These are phyloP conservation scores for Phalanger gymnotis DNA, from an alignment of 2,797 vertebrate genomes.

Conservation along the genomic window DNA sequence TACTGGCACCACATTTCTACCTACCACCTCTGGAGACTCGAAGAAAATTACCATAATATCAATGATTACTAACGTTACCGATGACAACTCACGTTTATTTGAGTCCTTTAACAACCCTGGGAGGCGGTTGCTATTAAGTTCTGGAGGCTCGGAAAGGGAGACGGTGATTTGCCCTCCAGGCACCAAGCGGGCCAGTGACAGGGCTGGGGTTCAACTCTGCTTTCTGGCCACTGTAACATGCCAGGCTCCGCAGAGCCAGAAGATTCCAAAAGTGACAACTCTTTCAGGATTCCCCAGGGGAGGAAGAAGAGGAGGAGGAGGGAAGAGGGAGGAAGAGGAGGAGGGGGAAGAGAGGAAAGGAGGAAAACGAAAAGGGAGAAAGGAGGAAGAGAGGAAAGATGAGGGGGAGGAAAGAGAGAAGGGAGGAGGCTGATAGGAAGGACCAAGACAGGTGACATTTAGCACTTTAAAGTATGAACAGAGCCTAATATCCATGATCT, in stretches of 20 bases:
- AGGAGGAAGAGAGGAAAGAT: not conserved
- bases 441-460: not conserved
- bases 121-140: not conserved
- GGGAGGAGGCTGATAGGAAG: no score
- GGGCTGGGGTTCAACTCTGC: no score
- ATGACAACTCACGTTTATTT: not conserved
- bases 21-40: not conserved
- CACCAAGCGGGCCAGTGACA: not conserved
- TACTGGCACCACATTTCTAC: not conserved
- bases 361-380: not conserved
- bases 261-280: not conserved
- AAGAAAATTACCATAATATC: not conserved
- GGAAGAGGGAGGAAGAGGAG: no score
- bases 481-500: not conserved
- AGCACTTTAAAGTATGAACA: not conserved
- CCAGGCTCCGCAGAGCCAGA: not conserved
- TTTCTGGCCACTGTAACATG: not conserved
- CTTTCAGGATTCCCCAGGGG: not conserved
- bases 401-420: no score
- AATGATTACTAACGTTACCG: not conserved
- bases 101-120: not conserved
- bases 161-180: not conserved
- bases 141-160: not conserved
- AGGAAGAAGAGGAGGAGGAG: not conserved
- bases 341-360: not conserved